phyloP scores from a whole-genome alignment of 1,140 invertebrate species.

The Pissodes strobi region DNA sequence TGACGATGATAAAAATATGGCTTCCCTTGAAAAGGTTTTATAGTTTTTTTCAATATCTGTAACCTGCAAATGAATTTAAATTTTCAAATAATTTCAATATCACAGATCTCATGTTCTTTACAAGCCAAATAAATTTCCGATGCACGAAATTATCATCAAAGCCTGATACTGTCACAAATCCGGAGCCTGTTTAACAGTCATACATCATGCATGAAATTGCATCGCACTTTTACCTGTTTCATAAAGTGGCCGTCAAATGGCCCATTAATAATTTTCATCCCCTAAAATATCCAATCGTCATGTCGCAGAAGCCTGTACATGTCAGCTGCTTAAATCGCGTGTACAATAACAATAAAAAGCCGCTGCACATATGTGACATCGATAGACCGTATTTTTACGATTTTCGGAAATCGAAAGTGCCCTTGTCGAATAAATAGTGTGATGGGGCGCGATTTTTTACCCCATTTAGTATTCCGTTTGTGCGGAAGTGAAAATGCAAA shows the following conservation, averaged over 20 bases:
- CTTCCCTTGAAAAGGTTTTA: no score
- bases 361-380: constrained; percentile 13
- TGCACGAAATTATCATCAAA: no score
- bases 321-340: constrained; percentile 25
- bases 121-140: no score
- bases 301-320: neutral
- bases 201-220: neutral
- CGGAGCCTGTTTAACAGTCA: no score
- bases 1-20: no score
- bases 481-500: constrained; percentile 34
- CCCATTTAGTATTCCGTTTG: constrained; percentile 32
- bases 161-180: no score
- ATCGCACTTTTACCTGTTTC: constrained; percentile 12
- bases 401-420: constrained; percentile 34
- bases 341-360: constrained; percentile 28
- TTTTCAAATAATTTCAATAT: no score
- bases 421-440: constrained; percentile 17
- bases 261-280: constrained; percentile 13
- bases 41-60: no score
- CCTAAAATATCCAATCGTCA: constrained; percentile 3
- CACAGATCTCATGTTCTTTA: no score
- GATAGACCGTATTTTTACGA: constrained; percentile 27
- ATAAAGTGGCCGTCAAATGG: constrained; percentile 4
- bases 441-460: constrained; percentile 19
- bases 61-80: no score